A percentile compares a stretch with the other conserved stretches of the same genome.
These are phyloP conservation scores for Geococcyx californianus DNA, from an alignment of 2,113 vertebrate genomes.

Conservation along the genomic window DNA sequence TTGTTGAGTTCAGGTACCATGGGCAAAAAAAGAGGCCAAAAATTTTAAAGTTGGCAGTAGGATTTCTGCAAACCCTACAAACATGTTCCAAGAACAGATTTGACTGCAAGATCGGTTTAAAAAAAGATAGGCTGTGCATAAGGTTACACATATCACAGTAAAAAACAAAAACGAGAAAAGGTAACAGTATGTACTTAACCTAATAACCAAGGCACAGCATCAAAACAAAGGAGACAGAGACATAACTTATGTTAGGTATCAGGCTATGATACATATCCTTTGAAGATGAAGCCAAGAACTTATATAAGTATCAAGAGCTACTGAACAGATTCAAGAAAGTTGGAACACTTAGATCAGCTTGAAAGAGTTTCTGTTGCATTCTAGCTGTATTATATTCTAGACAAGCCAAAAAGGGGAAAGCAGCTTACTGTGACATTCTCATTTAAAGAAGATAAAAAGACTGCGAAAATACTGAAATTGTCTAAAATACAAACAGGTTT, in stretches of 20 bases:
- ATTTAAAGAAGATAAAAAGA: neutral
- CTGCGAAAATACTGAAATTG: neutral
- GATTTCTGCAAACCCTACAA: neutral
- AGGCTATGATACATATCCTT: neutral
- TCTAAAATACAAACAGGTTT: neutral
- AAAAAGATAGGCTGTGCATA: neutral
- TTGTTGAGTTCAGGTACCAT: rapidly evolving
- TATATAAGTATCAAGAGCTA: neutral
- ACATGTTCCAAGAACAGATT: neutral
- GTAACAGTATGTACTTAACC: neutral
- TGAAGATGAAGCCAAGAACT: constrained; percentile 5
- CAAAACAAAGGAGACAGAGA: neutral
- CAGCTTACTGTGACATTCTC: neutral
- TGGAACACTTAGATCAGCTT: neutral
- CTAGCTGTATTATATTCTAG: neutral
- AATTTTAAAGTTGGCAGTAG: neutral
- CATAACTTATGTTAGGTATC: too few relatives aligned
- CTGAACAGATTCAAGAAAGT: neutral
- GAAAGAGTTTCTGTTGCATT: neutral
- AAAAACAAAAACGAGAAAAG: neutral
- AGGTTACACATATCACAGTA: neutral
- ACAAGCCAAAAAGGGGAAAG: neutral
- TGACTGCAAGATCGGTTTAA: neutral
- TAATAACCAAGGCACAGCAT: neutral
- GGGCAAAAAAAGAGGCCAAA: neutral